A percentile compares a stretch with the other conserved stretches of the same genome.
Evolutionary conservation across 1,140 invertebrate species (phyloP).

Genomic region (Panagrolaimus sp.): DNA sequence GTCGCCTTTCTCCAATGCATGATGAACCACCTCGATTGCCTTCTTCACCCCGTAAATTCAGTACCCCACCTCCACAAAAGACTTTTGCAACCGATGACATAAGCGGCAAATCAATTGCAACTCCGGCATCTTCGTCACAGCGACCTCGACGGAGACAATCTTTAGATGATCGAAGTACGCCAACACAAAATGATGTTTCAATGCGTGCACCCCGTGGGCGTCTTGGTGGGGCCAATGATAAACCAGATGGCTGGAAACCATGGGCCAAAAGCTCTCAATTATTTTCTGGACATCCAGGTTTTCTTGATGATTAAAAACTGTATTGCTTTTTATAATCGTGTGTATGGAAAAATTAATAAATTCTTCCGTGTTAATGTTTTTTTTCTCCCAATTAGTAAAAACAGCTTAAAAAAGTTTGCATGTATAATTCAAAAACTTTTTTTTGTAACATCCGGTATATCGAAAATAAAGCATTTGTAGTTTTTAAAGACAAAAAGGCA

Average conservation of each 20-base stretch:
- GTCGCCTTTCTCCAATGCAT: background rate
- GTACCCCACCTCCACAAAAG: too few species aligned
- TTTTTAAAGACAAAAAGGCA: too few species aligned
- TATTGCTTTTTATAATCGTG: background rate
- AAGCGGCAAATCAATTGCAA: too few species aligned
- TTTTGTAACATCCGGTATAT: too few species aligned
- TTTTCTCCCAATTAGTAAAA: too few species aligned
- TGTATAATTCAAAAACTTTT: too few species aligned
- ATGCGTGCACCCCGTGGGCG: constrained; percentile 10
- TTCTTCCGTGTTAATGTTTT: too few species aligned
- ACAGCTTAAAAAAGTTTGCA: too few species aligned
- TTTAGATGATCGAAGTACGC: too few species aligned
- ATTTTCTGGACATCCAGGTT: constrained; percentile 9
- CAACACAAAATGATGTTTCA: background rate
- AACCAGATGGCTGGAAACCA: constrained; percentile 3
- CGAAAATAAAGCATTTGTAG: too few species aligned
- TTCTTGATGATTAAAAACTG: background rate
- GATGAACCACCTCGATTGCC: background rate
- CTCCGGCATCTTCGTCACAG: background rate
- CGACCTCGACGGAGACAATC: background rate
- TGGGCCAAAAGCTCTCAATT: constrained; percentile 8
- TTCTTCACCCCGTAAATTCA: background rate
- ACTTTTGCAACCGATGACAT: too few species aligned
- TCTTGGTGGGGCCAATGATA: background rate
- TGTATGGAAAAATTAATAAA: too few species aligned